Evolutionary conservation across 2,797 vertebrate species (phyloP).

Genomic region (Acanthurus lineatus): DNA sequence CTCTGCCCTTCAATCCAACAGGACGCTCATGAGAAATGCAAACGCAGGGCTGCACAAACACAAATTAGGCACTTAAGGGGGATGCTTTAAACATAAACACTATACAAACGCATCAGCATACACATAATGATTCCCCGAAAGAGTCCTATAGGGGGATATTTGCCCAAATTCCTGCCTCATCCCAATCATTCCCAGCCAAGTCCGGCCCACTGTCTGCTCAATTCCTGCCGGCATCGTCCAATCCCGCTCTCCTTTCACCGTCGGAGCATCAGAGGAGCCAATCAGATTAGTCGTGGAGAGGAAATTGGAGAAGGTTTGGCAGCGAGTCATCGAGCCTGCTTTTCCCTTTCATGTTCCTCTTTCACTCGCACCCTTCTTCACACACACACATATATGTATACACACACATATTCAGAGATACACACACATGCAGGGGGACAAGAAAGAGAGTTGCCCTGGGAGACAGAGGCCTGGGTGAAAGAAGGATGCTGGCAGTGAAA

Average conservation of each 20-base stretch:
- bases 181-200: constrained; percentile 73
- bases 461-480: constrained; percentile 84
- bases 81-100: constrained; percentile 75
- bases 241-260: constrained; percentile 76
- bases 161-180: constrained; percentile 77
- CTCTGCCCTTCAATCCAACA: constrained; percentile 57
- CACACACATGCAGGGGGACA: constrained; percentile 71
- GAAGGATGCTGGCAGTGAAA: constrained; percentile 85
- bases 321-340: constrained; percentile 72
- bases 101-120: constrained; percentile 81
- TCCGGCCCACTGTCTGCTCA: constrained; percentile 64
- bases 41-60: constrained; percentile 27
- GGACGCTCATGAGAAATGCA: constrained; percentile 42
- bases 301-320: constrained; percentile 83
- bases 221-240: constrained; percentile 75
- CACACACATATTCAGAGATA: constrained; percentile 51
- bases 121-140: constrained; percentile 69
- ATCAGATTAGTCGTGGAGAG: constrained; percentile 84
- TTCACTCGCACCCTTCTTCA: constrained; percentile 64
- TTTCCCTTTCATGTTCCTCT: constrained; percentile 81
- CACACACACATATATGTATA: constrained; percentile 44
- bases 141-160: constrained; percentile 64
- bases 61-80: constrained; percentile 38
- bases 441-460: constrained; percentile 83
- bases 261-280: constrained; percentile 75